Conservation (phyloP, 1,140 invertebrate genomes). For the Spodoptera frugiperda region DNA sequence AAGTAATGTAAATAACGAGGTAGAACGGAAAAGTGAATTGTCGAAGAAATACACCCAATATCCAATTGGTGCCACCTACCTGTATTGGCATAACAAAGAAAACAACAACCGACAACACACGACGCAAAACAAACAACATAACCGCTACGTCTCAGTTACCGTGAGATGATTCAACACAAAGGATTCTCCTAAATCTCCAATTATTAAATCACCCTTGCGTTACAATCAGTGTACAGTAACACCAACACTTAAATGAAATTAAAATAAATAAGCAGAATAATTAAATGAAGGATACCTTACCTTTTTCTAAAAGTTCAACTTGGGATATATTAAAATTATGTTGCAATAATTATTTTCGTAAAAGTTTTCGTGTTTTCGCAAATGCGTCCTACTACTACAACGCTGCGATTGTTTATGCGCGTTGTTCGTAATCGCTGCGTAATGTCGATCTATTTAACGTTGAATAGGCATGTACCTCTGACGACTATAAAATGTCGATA, state of each 20-base stretch:
- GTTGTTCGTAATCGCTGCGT: slow-evolving; percentile 28
- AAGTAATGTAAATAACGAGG: no score
- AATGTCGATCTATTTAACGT: slow-evolving; percentile 38
- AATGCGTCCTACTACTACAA: neutral
- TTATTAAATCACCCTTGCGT: neutral
- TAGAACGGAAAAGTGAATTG: no score
- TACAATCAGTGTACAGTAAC: neutral
- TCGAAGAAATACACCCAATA: no score
- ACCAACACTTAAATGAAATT: neutral
- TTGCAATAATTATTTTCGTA: neutral
- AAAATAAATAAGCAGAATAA: neutral
- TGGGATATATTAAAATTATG: neutral
- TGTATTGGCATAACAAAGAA: slow-evolving; percentile 13
- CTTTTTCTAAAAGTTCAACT: neutral
- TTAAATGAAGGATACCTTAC: neutral
- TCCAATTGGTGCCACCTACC: no score
- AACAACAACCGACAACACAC: slow-evolving; percentile 20
- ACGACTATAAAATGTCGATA: neutral
- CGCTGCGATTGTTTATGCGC: slow-evolving; percentile 25
- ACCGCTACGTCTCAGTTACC: slow-evolving; percentile 1
- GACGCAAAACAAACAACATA: slow-evolving; percentile 1
- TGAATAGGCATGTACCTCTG: neutral
- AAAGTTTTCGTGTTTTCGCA: neutral
- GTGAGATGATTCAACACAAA: slow-evolving; percentile 44
- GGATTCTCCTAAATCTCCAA: slow-evolving; percentile 7